These are phyloP conservation scores for Yponomeuta plumbellus DNA, from an alignment of 2,888 invertebrate genomes.

Conservation along the genomic window DNA sequence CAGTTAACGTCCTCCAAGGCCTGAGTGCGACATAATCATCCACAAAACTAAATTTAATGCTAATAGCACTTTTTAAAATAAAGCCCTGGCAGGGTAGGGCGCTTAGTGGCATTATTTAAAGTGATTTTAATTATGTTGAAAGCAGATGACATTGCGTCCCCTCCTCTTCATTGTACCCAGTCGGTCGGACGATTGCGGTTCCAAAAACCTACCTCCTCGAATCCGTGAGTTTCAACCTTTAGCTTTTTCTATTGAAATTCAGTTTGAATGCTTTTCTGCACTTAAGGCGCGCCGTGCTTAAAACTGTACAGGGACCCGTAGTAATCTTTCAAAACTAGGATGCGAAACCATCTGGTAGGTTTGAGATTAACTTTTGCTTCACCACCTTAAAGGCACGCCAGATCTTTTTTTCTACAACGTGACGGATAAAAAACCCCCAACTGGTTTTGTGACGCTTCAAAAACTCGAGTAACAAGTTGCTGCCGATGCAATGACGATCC, in stretches of 20 bases:
- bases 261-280: neutral
- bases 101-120: conserved; percentile 73
- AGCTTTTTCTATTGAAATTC: neutral
- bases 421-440: neutral
- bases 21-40: conserved; percentile 72
- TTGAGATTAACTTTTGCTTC: neutral
- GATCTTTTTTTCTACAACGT: neutral
- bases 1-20: conserved; percentile 61
- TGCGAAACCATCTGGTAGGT: too few relatives aligned
- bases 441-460: neutral
- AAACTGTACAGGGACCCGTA: too few relatives aligned
- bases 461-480: conserved; percentile 2
- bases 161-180: conserved; percentile 69
- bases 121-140: conserved; percentile 77
- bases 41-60: conserved; percentile 75
- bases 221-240: neutral
- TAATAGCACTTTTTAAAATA: conserved; percentile 74
- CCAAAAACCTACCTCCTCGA: conserved; percentile 3
- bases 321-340: too few relatives aligned
- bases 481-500: conserved; percentile 33
- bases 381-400: neutral
- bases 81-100: conserved; percentile 63
- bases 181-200: conserved; percentile 31
- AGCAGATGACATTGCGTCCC: conserved; percentile 72
- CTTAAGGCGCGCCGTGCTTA: too few relatives aligned